These are phyloP conservation scores for Dryobotodes eremita DNA, from an alignment of 2,888 invertebrate genomes.

Conservation along the genomic window DNA sequence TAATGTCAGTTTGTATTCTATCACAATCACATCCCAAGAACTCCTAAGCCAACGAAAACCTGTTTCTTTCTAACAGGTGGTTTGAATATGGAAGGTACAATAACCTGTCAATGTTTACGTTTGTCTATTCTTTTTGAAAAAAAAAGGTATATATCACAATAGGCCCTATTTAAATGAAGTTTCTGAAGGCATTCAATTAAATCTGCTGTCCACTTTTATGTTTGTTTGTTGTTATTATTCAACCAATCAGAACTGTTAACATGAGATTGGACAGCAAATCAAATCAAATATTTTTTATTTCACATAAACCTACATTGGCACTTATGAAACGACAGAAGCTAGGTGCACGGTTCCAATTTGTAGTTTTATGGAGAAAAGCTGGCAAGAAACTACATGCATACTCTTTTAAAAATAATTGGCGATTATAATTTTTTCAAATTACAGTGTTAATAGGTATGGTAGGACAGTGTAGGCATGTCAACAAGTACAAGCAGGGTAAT, in stretches of 20 bases:
- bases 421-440: not conserved
- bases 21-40: conserved; percentile 4
- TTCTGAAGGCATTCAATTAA: not conserved
- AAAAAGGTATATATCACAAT: not conserved
- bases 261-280: not conserved
- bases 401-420: not conserved
- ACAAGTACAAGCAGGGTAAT: too few species aligned
- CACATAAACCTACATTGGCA: not conserved
- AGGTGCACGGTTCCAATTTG: not conserved
- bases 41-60: conserved; percentile 21
- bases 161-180: not conserved
- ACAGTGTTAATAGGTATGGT: not conserved
- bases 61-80: conserved; percentile 47
- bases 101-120: conserved; percentile 50
- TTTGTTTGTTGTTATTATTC: not conserved
- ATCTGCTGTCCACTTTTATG: not conserved
- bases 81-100: not conserved
- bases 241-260: not conserved
- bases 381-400: not conserved
- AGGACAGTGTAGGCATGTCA: not conserved
- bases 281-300: not conserved
- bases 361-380: not conserved
- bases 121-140: conserved; percentile 4
- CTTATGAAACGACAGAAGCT: not conserved
- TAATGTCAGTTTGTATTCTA: not conserved